Evolutionary conservation across 2,797 vertebrate species (phyloP), one percentile per base, ranked within the genome.

Genomic region (Macrochelys suwanniensis): DNA sequence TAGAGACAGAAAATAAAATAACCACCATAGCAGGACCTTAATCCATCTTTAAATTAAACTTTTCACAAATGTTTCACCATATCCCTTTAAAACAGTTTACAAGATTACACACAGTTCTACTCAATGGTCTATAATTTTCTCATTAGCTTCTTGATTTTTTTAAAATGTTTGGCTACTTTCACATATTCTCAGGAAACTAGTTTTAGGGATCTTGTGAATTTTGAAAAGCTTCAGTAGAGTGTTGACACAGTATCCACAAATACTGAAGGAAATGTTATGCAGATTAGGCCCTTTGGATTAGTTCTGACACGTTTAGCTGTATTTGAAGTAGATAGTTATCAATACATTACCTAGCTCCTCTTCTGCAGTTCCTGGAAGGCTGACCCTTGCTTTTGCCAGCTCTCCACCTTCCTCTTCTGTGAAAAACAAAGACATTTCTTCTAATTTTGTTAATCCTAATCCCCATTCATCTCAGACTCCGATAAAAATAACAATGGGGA

Each of bases 331-430:
- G 57, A 12, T 47, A 93, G 31, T 77, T 71, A 71, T 88, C 49
- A 86, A 28, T 37, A 87, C 57, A 86, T 97, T 96, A 97, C 97
- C 97, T 97, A 98, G 95, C 92, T 98, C 98, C 77, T 98, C 98
- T 93, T 98, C 98, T 33, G 98, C 57, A 90, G 98, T 98, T 92
- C 98, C 98, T 87, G 98, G 97, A 92, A 98, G 98, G 53, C 84
- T 97, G 56, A 97, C 95, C 95, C 98, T 98, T 84, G 98, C 97
- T 97, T 98, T 98, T 91, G 98, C 97, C 96, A 98, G 96, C 91
- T 98, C 98, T 97, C 97, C 97, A 88, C 98, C 98, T 78, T 98
- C 98, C 87, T 98, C 98, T 97, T 98, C 97, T 98, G 65, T 12
- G 74, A 65, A 95, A 87, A 51, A 65, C 2, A 77, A 49, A 77